Base-by-base conservation (phyloP, 2,888 invertebrate genomes). In the Biston stratarius region DNA sequence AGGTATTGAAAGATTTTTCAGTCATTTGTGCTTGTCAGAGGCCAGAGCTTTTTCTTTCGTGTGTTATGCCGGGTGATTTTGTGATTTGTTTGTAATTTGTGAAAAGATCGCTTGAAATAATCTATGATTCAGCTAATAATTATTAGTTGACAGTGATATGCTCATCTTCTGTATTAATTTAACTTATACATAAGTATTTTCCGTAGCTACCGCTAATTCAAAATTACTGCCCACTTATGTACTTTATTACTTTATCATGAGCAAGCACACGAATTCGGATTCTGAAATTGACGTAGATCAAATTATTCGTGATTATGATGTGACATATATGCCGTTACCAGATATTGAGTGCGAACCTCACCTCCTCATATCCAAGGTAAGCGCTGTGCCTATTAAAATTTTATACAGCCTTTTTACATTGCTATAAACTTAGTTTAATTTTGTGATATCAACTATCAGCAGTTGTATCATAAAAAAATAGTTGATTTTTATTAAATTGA, bases 331-430 rank as follows among this genome's bases (percentile, higher is more conserved):
- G 88, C 77, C 90, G 45, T 62, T 92, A 61, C 94, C 94, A 1
- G 83, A 86, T 72, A 82, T 89, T 45, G 92, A 89, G 78, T 81
- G 75, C 55, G 86, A 92, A 68, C 93, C 94, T 2, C 92, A 92
- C 81, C 83, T 92, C 59, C 84, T 94, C 14, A 90, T 94, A 80
- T 92, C 94, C 34, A 90, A 90, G 84, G 94, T 93, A 83, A 77
- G 79, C 73, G 51, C 12, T 12, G 12, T 24, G 40, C 24, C 12
- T 12, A 11, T 10, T 10, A 52, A 34, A 12, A 9, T n/a, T 51
- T 48, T 47, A 11, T 24, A 24, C 24, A 24, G 24, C n/a, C 0
- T 15, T 15, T 15, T 6, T 7, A 6, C 6, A 0, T n/a, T 44
- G 42, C 3, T 40, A 40, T 24, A 24, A 24, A 24, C 3, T 24